Percentiles rank a stretch among this genome's conserved stretches.
These are phyloP conservation scores for Platycnemis pennipes DNA, from an alignment of 2,888 invertebrate genomes.

Conservation along the genomic window DNA sequence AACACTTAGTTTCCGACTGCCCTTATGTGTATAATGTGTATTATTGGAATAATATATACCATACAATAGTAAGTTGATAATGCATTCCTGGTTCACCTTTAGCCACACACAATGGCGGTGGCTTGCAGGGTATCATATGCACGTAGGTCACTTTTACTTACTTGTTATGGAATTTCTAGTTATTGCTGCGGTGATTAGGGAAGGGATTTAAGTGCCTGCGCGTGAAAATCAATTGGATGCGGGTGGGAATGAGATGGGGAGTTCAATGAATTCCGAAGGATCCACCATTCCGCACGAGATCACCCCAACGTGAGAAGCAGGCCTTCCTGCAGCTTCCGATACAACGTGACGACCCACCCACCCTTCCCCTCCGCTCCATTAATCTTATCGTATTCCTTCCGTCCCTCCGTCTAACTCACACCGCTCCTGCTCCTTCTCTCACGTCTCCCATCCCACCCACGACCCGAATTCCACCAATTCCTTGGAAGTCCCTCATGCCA, in stretches of 20 bases:
- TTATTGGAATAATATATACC: no score
- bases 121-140: no score
- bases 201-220: neutral
- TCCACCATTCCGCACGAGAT: neutral
- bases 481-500: neutral
- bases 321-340: neutral
- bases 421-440: neutral
- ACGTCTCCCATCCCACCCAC: neutral
- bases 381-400: slow-evolving; percentile 9
- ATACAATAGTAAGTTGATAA: no score
- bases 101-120: no score
- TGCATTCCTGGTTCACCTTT: no score
- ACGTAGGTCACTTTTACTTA: no score
- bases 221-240: neutral
- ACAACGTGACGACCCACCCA: neutral
- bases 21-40: no score
- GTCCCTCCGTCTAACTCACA: neutral
- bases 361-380: neutral
- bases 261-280: neutral
- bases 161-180: no score
- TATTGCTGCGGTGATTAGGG: neutral
- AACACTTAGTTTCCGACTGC: no score
- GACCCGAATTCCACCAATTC: neutral
- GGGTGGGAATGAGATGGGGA: no score
- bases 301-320: neutral